Evolutionary conservation across 35 echinoderm and acorn worm species (phyloP).

Genomic region (Hemicentrotus pulcherrimus): DNA sequence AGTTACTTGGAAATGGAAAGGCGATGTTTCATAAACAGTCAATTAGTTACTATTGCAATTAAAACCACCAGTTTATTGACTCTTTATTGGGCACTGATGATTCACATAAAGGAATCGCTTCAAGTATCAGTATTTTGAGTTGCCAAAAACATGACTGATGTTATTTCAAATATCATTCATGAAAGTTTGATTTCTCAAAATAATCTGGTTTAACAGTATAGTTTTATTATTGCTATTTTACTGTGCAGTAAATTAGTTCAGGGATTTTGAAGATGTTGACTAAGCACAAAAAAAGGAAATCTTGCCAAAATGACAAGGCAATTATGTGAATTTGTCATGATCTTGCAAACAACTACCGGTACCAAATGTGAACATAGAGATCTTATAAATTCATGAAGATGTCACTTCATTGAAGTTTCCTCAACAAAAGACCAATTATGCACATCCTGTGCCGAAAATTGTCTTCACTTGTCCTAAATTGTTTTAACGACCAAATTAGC

Average conservation of each 20-base stretch:
- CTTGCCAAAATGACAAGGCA: not conserved
- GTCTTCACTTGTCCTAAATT: not conserved
- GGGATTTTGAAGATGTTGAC: not conserved
- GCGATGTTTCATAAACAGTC: not conserved
- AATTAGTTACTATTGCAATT: too few species aligned
- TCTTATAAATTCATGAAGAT: not conserved
- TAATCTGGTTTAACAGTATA: too few species aligned
- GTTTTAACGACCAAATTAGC: not conserved
- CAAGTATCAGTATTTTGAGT: not conserved
- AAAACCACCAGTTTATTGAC: too few species aligned
- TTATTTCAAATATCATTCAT: too few species aligned
- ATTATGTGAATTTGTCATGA: not conserved
- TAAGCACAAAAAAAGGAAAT: not conserved
- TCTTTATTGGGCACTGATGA: not conserved
- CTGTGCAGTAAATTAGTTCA: not conserved
- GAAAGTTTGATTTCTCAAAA: too few species aligned
- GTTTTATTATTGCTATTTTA: too few species aligned
- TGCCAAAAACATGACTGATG: too few species aligned
- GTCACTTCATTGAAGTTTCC: not conserved
- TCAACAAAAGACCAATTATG: not conserved
- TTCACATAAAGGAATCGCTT: not conserved
- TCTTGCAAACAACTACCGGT: not conserved
- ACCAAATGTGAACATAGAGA: not conserved
- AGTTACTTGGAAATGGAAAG: not conserved
- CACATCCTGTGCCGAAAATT: not conserved